Conservation (phyloP, 2,888 invertebrate genomes). For the Drosophila mimetica region DNA sequence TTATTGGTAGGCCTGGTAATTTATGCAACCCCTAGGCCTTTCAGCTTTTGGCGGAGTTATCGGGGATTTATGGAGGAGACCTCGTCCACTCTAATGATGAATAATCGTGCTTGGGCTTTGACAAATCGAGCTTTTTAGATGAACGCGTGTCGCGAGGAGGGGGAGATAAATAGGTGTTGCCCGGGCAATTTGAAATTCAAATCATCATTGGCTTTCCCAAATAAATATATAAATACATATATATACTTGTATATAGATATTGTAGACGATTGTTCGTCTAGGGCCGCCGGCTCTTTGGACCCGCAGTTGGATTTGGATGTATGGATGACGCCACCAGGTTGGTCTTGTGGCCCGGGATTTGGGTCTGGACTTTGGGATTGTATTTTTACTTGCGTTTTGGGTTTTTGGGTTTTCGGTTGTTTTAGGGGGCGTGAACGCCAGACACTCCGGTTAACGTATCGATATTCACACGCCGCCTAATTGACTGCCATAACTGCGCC, state of each 20-base stretch:
- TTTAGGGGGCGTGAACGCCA: conserved; percentile 52
- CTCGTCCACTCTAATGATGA: conserved; percentile 44
- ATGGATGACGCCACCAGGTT: conserved; percentile 56
- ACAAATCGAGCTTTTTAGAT: conserved; percentile 62
- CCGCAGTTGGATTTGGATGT: conserved; percentile 13
- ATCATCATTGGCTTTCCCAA: conserved; percentile 44
- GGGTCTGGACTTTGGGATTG: conserved; percentile 6
- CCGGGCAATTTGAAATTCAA: conserved; percentile 46
- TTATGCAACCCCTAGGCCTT: conserved; percentile 52
- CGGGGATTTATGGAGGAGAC: conserved; percentile 3
- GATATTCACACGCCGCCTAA: conserved; percentile 72
- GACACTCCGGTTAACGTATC: conserved; percentile 50
- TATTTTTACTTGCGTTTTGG: no score
- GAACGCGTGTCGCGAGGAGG: conserved; percentile 19
- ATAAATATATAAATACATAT: background rate
- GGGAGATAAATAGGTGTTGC: conserved; percentile 28
- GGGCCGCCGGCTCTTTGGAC: conserved; percentile 22
- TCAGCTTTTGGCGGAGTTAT: background rate
- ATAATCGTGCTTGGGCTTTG: conserved; percentile 54
- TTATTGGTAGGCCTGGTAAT: conserved; percentile 57
- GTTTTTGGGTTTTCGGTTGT: background rate
- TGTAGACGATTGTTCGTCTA: background rate
- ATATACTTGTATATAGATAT: conserved; percentile 10
- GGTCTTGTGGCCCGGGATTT: background rate
- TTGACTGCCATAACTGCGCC: conserved; percentile 58